A percentile compares a stretch with the other conserved stretches of the same genome.
Conservation (phyloP, 2,888 invertebrate genomes). For the Hirtodrosophila alboralis region DNA sequence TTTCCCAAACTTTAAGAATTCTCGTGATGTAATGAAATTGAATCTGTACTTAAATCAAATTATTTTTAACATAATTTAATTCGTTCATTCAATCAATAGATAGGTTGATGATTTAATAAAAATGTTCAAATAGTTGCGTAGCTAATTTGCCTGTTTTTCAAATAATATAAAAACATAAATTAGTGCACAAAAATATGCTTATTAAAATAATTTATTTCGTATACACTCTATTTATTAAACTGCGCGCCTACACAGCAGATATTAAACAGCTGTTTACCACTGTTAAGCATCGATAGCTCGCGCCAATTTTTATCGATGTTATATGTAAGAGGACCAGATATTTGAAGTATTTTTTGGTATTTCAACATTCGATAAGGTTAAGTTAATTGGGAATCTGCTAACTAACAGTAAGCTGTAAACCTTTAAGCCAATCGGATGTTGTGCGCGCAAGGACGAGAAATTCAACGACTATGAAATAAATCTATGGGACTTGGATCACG, state of each 20-base stretch:
- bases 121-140: too few species aligned
- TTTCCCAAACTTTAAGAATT: too few species aligned
- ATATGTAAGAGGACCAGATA: neutral
- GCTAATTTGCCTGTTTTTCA: too few species aligned
- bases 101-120: too few species aligned
- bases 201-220: too few species aligned
- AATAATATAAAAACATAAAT: too few species aligned
- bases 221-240: too few species aligned
- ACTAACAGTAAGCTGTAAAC: constrained; percentile 57
- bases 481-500: constrained; percentile 43
- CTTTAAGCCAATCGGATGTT: constrained; percentile 47
- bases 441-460: constrained; percentile 31
- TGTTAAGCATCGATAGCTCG: constrained; percentile 2
- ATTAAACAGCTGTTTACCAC: constrained; percentile 4
- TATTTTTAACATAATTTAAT: too few species aligned
- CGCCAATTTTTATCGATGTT: constrained; percentile 18
- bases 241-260: constrained; percentile 8
- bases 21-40: too few species aligned
- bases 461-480: constrained; percentile 19
- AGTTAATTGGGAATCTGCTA: constrained; percentile 32
- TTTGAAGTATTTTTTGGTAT: constrained; percentile 20
- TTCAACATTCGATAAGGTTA: constrained; percentile 2
- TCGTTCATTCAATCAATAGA: too few species aligned
- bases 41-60: too few species aligned
- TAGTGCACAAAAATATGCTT: too few species aligned